Base-by-base conservation (phyloP, 2,888 invertebrate species). In the Mesorhabditis belari region DNA sequence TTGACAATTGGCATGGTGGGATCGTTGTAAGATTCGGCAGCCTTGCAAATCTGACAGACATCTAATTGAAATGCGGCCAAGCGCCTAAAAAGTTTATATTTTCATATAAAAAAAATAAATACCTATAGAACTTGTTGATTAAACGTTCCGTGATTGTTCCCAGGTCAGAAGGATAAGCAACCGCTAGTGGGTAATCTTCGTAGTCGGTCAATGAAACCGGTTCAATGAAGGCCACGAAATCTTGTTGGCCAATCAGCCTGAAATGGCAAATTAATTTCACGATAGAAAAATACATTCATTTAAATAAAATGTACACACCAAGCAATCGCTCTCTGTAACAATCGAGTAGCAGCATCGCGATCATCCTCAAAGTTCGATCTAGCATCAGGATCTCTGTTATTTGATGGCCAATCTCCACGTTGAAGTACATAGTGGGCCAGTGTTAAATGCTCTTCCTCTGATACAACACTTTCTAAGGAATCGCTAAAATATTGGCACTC, bases 101-200 rank as follows among this genome's bases (percentile, higher is more conserved):
- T 1, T 9, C 3, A 4, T 28, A 5, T 54, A 44, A 50, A 35
- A 17, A 19, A 21, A 3, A 6, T 21, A 55, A 57, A 44, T 58
- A 80, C 78, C 80, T 65, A 71, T 94, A 95, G 82, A 66, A 80
- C 62, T 67, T 62, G 82, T 90, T 90, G 77, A 90, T 89, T 74
- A 91, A 87, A 61, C 90, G 85, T 2, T 88, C 87, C 83, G 89
- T 89, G 65, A 96, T 91, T 25, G 92, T 92, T 56, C 90, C 89
- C 68, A 96, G 85, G 85, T 96, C 95, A 66, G 93, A 89, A 3
- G 93, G 94, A 84, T 95, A 96, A 80, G 91, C 92, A 66, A 95
- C 90, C 28, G 89, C 85, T 72, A 87, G 87, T 0, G 92, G 91
- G 83, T 96, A 96, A 25, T 87, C 84, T 0, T 94, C 93, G 85